Evolutionary conservation across 2,113 vertebrate genomes (phyloP).

Genomic region (Saiga tatarica): DNA sequence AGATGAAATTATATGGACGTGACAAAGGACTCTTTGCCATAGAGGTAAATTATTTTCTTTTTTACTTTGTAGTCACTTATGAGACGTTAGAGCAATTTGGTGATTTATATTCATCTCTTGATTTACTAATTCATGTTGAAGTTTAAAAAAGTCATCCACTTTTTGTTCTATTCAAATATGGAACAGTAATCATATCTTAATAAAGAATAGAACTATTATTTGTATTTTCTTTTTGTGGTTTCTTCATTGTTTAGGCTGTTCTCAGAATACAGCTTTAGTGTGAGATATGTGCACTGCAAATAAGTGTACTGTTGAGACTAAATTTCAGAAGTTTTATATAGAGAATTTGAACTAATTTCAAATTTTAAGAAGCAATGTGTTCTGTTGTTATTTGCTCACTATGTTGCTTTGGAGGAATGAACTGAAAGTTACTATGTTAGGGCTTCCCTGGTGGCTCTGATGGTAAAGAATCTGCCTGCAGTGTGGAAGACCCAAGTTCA

Average conservation of each 20-base stretch:
- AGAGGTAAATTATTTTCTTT: conserved; percentile 75
- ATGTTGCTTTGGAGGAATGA: background rate
- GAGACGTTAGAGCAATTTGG: background rate
- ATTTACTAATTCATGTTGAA: background rate
- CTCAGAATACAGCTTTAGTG: background rate
- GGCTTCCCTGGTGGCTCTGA: background rate
- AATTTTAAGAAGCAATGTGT: background rate
- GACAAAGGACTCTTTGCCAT: conserved; percentile 84
- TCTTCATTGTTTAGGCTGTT: background rate
- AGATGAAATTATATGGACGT: conserved; percentile 82
- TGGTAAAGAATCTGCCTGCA: background rate
- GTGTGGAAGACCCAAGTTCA: background rate
- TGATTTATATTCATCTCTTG: background rate
- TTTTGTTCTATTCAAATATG: background rate
- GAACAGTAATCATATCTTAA: background rate
- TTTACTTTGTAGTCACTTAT: background rate
- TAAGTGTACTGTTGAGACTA: background rate
- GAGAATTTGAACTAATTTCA: background rate
- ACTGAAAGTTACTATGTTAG: background rate
- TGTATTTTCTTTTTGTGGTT: background rate
- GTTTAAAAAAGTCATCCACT: background rate
- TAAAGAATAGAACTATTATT: background rate
- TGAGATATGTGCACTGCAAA: background rate
- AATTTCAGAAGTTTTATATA: background rate
- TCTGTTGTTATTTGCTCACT: background rate